phyloP scores from a whole-genome alignment of 2,888 invertebrate species.

The Drepanosiphum platanoidis region DNA sequence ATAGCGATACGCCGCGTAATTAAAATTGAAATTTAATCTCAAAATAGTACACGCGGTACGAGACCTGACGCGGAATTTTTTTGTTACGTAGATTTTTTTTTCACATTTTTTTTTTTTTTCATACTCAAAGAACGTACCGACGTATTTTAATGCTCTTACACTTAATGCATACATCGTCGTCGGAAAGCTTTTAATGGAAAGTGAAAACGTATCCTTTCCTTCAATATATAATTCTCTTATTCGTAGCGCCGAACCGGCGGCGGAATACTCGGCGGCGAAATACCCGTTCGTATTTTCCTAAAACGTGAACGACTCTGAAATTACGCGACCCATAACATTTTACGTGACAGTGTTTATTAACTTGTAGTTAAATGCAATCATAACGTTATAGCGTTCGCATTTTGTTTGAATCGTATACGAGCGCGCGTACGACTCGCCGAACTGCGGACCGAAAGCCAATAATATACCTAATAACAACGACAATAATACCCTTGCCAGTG shows the following conservation, averaged over 20 bases:
- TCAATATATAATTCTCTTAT: slow-evolving; percentile 10
- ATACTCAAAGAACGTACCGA: slow-evolving; percentile 18
- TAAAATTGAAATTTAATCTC: slow-evolving; percentile 2
- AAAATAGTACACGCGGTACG: neutral
- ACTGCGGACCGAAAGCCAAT: neutral
- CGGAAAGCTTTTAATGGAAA: slow-evolving; percentile 36
- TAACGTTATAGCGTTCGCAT: no score
- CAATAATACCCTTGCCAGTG: neutral
- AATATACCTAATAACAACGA: neutral
- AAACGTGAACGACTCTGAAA: slow-evolving; percentile 8
- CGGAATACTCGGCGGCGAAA: neutral
- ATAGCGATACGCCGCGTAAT: neutral
- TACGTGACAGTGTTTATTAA: slow-evolving; percentile 17
- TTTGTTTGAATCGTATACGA: neutral
- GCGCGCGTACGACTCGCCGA: neutral
- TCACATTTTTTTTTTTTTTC: slow-evolving; percentile 21
- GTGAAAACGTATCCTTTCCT: slow-evolving; percentile 22
- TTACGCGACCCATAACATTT: neutral
- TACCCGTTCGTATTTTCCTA: slow-evolving; percentile 7
- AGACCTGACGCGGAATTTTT: neutral
- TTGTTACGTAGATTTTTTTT: neutral
- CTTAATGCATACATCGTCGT: slow-evolving; percentile 6
- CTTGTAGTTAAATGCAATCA: neutral
- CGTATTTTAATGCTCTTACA: slow-evolving; percentile 35
- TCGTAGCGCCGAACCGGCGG: neutral